A percentile compares a stretch with the other conserved stretches of the same genome.
phyloP scores from a whole-genome alignment of 2,888 invertebrate species.

The Erynnis tages region DNA sequence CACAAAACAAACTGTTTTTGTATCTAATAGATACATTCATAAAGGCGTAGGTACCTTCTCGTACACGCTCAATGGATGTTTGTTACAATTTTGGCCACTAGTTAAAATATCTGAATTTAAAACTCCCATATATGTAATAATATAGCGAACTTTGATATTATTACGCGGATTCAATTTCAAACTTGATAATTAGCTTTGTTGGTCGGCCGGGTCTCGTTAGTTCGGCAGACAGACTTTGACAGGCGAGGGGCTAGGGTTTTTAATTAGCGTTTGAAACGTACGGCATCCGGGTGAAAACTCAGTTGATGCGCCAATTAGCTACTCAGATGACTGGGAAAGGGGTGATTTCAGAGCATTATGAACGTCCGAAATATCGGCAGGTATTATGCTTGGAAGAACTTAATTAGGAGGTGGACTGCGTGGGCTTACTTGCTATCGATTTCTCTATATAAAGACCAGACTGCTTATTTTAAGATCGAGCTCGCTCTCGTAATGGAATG shows the following conservation, averaged over 20 bases:
- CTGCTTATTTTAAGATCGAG: not conserved
- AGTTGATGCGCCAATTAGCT: slow-evolving; percentile 21
- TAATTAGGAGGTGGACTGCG: not conserved
- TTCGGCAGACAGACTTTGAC: slow-evolving; percentile 37
- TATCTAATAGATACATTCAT: too few species aligned
- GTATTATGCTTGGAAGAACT: not conserved
- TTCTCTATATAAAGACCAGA: not conserved
- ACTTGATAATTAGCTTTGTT: slow-evolving; percentile 31
- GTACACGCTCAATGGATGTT: too few species aligned
- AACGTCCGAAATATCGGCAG: not conserved
- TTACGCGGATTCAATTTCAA: slow-evolving; percentile 22
- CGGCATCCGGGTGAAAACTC: slow-evolving; percentile 8
- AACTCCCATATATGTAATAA: too few species aligned
- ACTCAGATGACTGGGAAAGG: slow-evolving; percentile 15
- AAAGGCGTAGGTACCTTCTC: too few species aligned
- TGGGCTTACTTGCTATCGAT: not conserved
- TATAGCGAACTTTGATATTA: not conserved
- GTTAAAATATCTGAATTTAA: too few species aligned
- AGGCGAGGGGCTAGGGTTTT: slow-evolving; percentile 33
- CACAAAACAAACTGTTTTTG: too few species aligned
- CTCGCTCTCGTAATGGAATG: too few species aligned
- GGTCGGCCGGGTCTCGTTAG: slow-evolving; percentile 32
- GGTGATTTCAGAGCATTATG: not conserved
- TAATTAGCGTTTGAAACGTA: slow-evolving; percentile 31
- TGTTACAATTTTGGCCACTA: too few species aligned